Percentiles rank a stretch among this genome's conserved stretches.
Evolutionary conservation across 2,797 vertebrate genomes (phyloP).

Genomic region (Urocyon cinereoargenteus): DNA sequence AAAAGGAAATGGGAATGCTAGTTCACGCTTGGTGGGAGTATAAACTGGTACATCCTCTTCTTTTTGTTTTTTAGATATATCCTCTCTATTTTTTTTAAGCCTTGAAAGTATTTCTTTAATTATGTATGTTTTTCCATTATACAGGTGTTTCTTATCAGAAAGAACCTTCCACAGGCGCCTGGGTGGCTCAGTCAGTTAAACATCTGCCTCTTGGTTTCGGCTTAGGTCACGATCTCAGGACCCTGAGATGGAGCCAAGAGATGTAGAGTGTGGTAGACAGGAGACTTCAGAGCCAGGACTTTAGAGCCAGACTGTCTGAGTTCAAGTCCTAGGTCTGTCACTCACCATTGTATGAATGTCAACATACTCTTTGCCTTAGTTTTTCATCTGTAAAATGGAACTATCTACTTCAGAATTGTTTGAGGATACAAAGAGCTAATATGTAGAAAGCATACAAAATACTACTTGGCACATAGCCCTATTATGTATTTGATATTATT

Average conservation of each 20-base stretch:
- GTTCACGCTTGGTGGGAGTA: neutral
- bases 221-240: too few relatives aligned
- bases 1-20: neutral
- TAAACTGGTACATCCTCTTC: neutral
- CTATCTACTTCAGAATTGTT: neutral
- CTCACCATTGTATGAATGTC: neutral
- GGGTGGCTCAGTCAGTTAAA: too few relatives aligned
- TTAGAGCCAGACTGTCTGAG: neutral
- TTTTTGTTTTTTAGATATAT: neutral
- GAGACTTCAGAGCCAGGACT: neutral
- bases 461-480: neutral
- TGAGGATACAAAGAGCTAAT: neutral
- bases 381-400: slow-evolving; percentile 21
- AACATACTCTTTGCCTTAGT: slow-evolving; percentile 20
- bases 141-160: neutral
- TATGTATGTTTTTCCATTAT: neutral
- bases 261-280: neutral
- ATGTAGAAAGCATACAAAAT: neutral
- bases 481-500: neutral
- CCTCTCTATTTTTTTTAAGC: neutral
- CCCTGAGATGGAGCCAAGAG: neutral
- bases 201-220: too few relatives aligned
- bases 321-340: neutral
- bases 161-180: neutral
- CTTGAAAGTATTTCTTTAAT: neutral